Percentiles rank a stretch among this genome's conserved stretches.
These are phyloP conservation scores for Vidua macroura DNA, from an alignment of 2,113 vertebrate species.

Conservation along the genomic window DNA sequence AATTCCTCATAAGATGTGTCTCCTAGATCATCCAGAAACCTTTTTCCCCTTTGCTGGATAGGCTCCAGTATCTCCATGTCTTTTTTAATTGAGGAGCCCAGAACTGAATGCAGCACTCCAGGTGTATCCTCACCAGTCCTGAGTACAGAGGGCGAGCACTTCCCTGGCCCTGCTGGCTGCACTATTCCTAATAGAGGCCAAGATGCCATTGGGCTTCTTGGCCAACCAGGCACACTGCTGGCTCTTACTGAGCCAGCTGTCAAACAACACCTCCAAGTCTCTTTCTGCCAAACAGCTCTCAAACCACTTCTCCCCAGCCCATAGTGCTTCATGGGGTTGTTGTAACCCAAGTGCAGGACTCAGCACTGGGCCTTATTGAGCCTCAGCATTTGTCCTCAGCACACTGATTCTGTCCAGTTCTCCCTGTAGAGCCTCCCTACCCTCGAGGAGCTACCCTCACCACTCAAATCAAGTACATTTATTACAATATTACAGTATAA, in stretches of 20 bases:
- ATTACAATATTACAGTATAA: not conserved
- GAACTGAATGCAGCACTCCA: not conserved
- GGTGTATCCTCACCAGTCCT: not conserved
- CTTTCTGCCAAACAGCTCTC: not conserved
- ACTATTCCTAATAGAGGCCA: not conserved
- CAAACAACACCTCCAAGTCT: not conserved
- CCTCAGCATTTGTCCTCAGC: not conserved
- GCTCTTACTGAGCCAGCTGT: not conserved
- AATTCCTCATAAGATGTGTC: not conserved
- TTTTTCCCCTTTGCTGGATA: not conserved
- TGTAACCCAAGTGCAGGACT: not conserved
- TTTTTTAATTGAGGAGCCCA: not conserved
- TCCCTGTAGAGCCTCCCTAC: not conserved
- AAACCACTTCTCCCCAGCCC: not conserved
- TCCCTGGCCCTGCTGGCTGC: not conserved
- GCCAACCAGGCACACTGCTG: not conserved
- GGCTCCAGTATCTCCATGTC: not conserved
- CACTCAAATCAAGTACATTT: not conserved
- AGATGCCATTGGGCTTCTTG: not conserved
- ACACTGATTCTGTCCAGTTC: not conserved
- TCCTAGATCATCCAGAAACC: not conserved
- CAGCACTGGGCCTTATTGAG: accelerated
- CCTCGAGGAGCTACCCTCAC: accelerated
- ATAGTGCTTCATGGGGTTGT: accelerated
- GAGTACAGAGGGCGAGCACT: accelerated